phyloP scores from a whole-genome alignment of 1,140 invertebrate genomes.

The Campodea augens region DNA sequence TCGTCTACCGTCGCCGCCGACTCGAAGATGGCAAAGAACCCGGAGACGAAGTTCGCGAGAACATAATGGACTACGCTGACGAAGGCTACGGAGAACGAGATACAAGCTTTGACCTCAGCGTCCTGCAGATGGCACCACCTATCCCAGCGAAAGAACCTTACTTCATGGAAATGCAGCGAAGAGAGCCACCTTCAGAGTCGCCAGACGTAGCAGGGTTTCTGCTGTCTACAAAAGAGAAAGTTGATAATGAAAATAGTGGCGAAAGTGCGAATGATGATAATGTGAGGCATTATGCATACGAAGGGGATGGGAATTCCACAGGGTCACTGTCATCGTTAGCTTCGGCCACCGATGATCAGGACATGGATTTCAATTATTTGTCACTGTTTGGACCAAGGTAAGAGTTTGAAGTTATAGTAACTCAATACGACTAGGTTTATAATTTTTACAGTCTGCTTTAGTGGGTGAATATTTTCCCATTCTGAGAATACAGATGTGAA shows the following conservation, averaged over 20 bases:
- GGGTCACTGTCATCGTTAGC: slow-evolving; percentile 83
- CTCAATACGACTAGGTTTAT: no score
- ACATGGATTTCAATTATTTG: slow-evolving; percentile 91
- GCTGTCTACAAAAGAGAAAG: slow-evolving; percentile 66
- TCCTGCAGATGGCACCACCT: slow-evolving; percentile 47
- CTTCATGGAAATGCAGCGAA: slow-evolving; percentile 24
- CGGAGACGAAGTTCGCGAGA: slow-evolving; percentile 90
- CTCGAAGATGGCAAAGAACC: slow-evolving; percentile 73
- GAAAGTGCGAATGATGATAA: slow-evolving; percentile 77
- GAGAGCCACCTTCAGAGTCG: no score
- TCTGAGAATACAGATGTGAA: no score
- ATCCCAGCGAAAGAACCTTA: slow-evolving; percentile 22
- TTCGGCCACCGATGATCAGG: slow-evolving; percentile 79
- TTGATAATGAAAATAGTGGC: slow-evolving; percentile 73
- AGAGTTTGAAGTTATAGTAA: no score
- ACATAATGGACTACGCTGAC: slow-evolving; percentile 92
- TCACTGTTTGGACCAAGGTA: slow-evolving; percentile 90
- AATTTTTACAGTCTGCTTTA: no score
- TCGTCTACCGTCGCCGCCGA: slow-evolving; percentile 56
- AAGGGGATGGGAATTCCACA: slow-evolving; percentile 82
- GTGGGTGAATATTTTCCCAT: no score
- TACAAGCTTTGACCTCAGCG: slow-evolving; percentile 74
- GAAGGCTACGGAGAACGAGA: slow-evolving; percentile 92
- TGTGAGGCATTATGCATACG: slow-evolving; percentile 87
- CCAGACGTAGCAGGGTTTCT: slow-evolving; percentile 82